Evolutionary conservation across 1,140 invertebrate genomes (phyloP), one percentile per base, ranked within the genome.

Genomic region (Drosophila nikananu): DNA sequence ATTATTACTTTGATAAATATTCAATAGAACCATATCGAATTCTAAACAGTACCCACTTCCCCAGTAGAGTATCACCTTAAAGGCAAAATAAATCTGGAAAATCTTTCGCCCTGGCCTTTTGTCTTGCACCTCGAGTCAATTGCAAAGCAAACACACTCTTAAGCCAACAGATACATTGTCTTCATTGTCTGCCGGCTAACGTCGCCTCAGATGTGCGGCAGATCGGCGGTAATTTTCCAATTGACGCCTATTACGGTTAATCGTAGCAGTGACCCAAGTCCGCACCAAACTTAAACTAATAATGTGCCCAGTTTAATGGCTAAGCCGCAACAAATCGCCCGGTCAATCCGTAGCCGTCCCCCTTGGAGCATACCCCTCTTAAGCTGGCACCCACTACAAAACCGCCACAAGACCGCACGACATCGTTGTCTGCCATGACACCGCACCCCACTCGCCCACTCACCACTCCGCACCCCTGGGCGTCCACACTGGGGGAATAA

Each of bases 191-290:
- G 67, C 30, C 49, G 51, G 41, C 51, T 15, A 68, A 46, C 54
- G 32, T 49, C 21, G 59, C 27, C 44, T 59, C 63, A 49, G 67
- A 67, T 68, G 70, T 89, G 80, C 82, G 80, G 83, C 84, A 73
- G 82, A 86, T 90, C 74, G 74, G 52, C 75, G 81, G 76, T 83
- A 90, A 90, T 90, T 90, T 90, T 90, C 82, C 86, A 90, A 90
- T 90, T 90, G 81, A 82, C 86, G 86, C 86, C 86, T 80, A 90
- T 90, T 90, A 90, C 72, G 86, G 75, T 91, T 90, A 90, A 90
- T 91, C 86, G 86, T 86, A 90, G 86, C 86, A 90, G 68, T 90
- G 86, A 90, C 86, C 86, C 86, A 90, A 90, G 86, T 86, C 86
- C 79, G 79, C 66, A 91, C 86, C 68, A 73, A 78, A 80, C 86